phyloP scores from a whole-genome alignment of 2,888 invertebrate genomes.

The Eurytoma californica region DNA sequence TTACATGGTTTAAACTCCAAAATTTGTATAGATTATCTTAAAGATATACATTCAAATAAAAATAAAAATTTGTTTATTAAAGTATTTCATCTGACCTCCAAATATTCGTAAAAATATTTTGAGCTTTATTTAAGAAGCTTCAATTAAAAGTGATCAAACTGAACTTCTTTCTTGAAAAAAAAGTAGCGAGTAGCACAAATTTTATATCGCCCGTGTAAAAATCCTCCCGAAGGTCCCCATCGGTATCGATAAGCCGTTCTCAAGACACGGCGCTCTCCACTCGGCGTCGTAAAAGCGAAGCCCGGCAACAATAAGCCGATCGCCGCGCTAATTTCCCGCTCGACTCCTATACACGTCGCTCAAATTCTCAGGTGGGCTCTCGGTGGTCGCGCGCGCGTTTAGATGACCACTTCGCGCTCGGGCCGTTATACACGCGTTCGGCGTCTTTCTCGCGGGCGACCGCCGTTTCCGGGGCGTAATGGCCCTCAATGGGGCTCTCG shows the following conservation, averaged over 20 bases:
- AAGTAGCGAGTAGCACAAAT: no score
- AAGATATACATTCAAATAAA: no score
- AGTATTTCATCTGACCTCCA: no score
- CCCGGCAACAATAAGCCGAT: conserved; percentile 31
- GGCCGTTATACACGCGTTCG: background rate
- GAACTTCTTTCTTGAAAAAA: no score
- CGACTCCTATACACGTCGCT: background rate
- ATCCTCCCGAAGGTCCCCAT: no score
- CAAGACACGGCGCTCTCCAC: background rate
- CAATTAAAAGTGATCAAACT: no score
- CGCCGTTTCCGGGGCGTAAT: conserved; percentile 39
- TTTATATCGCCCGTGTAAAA: no score
- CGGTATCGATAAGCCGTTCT: background rate
- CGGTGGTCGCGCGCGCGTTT: background rate
- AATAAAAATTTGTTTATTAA: no score
- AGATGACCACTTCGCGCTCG: conserved; percentile 12
- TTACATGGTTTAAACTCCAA: no score
- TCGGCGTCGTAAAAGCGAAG: background rate
- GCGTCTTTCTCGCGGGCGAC: conserved; percentile 4
- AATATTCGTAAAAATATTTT: no score
- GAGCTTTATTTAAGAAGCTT: no score
- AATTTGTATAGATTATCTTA: no score
- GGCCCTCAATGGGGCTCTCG: conserved; percentile 27
- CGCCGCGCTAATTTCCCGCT: conserved; percentile 28
- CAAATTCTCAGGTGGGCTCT: conserved; percentile 13